Evolutionary conservation across 1,140 invertebrate species (phyloP).

Genomic region (Heliconius nattereri): DNA sequence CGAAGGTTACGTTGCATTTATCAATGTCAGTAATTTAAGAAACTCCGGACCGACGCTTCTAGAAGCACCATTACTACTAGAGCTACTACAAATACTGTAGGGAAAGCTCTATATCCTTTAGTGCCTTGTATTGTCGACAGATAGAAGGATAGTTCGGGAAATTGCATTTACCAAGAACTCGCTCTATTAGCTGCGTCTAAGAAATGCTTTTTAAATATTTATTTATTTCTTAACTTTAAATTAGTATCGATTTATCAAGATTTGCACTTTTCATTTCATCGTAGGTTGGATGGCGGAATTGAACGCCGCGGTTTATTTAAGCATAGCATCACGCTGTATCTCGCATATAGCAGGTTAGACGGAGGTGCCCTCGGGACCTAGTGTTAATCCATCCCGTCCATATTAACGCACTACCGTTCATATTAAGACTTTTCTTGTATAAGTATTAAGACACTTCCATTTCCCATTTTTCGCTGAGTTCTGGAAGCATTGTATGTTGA

Average conservation of each 20-base stretch:
- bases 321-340: too few species aligned
- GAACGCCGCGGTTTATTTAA: too few species aligned
- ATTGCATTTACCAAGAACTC: conserved; percentile 9
- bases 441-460: too few species aligned
- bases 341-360: too few species aligned
- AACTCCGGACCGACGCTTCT: not conserved
- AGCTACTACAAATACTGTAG: not conserved
- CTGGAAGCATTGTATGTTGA: too few species aligned
- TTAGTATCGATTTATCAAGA: not conserved
- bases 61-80: not conserved
- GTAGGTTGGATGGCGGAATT: too few species aligned
- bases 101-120: not conserved
- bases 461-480: too few species aligned
- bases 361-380: too few species aligned
- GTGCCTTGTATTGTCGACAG: not conserved
- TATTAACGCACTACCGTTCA: too few species aligned
- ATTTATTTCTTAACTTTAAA: not conserved
- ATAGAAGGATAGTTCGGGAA: not conserved
- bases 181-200: not conserved
- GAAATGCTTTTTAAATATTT: not conserved
- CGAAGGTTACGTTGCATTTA: not conserved
- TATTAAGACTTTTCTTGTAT: too few species aligned
- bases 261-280: not conserved
- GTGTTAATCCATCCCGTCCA: too few species aligned
- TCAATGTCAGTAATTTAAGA: not conserved